Base-by-base conservation (phyloP, 1,140 invertebrate genomes). In the Scaptomyza hsui region DNA sequence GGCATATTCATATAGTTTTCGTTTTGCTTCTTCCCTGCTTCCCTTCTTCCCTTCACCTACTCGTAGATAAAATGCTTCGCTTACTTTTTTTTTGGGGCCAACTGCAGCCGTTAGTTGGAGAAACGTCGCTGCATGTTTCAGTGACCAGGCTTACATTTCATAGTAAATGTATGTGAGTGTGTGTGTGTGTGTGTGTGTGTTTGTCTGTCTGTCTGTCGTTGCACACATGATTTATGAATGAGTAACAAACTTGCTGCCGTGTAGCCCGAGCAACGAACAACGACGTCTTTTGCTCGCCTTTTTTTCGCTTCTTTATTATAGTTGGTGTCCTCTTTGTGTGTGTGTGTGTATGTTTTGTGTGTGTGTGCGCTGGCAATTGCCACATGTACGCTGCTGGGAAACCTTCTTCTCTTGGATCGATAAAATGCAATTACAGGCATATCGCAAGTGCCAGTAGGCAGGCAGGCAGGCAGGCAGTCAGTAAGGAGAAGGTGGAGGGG, bases 391-490 rank as follows among this genome's bases (percentile, higher is more conserved):
- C n/a, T 35, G 45, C n/a, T 35, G 15, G 62, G 49, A 67, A 41
- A 57, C 67, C 72, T 78, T 85, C 68, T 69, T 53, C 78, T 52
- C 57, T 62, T 63, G 71, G 71, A 86, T 86, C 82, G 82, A 86
- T 86, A 86, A 88, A 86, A 86, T 86, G 82, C 82, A 86, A 86
- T 86, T 86, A 86, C 82, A 88, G 82, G 82, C 82, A 86, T 86
- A 86, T 86, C 82, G 82, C 82, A 86, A 86, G 82, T 86, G 82
- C 71, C 82, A 75, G 78, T 81, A 88, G 82, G 82, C 82, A 76
- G 82, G 32, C 32, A 42, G 15, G 68, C 32, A 60, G 48, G 37
- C 26, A 41, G 56, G 9, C 10, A 61, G 32, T 12, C 32, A 35
- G 9, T 35, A n/a, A n/a, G 18, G 7, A 16, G 41, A 16, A 10